These are phyloP conservation scores for Dicerorhinus sumatrensis DNA, from an alignment of 2,113 vertebrate species.

Conservation along the genomic window DNA sequence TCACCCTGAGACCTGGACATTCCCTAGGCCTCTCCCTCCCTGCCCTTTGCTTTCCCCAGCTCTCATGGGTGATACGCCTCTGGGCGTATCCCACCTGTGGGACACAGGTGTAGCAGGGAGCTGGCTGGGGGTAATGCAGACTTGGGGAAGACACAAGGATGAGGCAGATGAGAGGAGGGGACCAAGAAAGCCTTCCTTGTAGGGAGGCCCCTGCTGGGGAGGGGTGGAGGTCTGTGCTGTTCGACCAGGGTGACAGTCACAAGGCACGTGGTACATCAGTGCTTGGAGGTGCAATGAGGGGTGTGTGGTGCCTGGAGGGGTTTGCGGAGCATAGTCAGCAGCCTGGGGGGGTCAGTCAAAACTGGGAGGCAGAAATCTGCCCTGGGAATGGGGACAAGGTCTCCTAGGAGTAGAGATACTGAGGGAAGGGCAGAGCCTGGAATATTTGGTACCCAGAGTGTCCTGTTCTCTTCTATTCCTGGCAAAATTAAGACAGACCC, in stretches of 20 bases:
- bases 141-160: not conserved
- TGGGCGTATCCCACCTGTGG: not conserved
- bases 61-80: not conserved
- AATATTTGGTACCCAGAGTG: not conserved
- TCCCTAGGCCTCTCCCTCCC: not conserved
- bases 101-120: not conserved
- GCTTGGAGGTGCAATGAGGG: not conserved
- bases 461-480: constrained; percentile 26
- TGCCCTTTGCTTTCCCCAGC: not conserved
- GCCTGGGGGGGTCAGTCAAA: not conserved
- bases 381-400: not conserved
- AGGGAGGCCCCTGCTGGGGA: not conserved
- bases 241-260: constrained; percentile 20
- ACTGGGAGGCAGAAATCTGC: not conserved
- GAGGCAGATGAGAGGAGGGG: constrained; percentile 28
- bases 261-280: constrained; percentile 68
- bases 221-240: constrained; percentile 38
- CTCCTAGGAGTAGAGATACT: not conserved
- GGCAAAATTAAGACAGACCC: not conserved
- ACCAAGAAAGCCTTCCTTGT: not conserved
- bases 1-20: not conserved
- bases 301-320: not conserved
- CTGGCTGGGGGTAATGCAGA: constrained; percentile 11
- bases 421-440: not conserved
- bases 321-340: not conserved